Evolutionary conservation across 1,140 invertebrate genomes (phyloP), one percentile per base, ranked within the genome.

Genomic region (Drosophila bifasciata): DNA sequence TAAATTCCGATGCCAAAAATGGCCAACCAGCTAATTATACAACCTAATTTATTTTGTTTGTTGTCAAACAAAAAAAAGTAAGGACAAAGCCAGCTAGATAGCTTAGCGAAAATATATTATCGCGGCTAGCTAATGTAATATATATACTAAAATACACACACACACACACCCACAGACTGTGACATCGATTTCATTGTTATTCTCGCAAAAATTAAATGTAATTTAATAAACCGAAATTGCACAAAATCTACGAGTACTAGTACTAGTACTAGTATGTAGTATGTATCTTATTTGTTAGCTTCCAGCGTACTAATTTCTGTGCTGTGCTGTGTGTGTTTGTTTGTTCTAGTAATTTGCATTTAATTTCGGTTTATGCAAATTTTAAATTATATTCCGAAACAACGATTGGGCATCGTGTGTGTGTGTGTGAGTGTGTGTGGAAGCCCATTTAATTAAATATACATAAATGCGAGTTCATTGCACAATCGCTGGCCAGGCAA

Each of bases 41-140:
- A 73, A 68, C 62, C 72, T 61, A 79, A 84, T 86, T 86, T 57
- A 73, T 67, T 80, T 85, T 66, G 60, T 60, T 67, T 72, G 78
- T 68, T 56, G 60, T 21, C 60, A 11, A 13, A 21, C 46, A 52
- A 53, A 23, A n/a, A 23, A 49, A 49, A 16, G n/a, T n/a, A 68
- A 41, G 7, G 13, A 60, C 40, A 66, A 25, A 40, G 41, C 45
- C n/a, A 56, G 3, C 36, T 15, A 39, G 15, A 11, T 16, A 41
- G 50, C 23, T 7, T 44, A 5, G 23, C 5, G 9, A 21, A 32
- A 61, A 28, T 9, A 13, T 17, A 52, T 40, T 41, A 62, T 48
- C 49, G 39, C 17, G 53, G 48, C 13, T 17, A 21, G 36, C 50
- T 48, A 68, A 57, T 62, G 25, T 72, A 72, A 55, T 62, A 55